Evolutionary conservation across 2,888 invertebrate species (phyloP).

Genomic region (Pheosia gnoma): DNA sequence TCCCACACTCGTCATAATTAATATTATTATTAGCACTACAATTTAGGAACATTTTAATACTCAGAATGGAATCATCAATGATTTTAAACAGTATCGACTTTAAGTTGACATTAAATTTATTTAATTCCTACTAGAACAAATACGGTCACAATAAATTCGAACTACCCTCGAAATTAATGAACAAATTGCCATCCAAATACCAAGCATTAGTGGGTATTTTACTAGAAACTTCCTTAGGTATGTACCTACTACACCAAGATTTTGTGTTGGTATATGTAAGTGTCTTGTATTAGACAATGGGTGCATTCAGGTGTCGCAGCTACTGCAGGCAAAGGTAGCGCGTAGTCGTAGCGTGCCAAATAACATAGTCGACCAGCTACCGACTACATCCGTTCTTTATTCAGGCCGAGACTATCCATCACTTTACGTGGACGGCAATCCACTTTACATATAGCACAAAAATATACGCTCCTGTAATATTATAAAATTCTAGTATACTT

Average conservation of each 20-base stretch:
- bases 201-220: not conserved
- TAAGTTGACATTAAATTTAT: too few species aligned
- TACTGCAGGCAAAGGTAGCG: constrained; percentile 37
- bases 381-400: constrained; percentile 59
- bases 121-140: too few species aligned
- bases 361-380: constrained; percentile 51
- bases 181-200: too few species aligned
- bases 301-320: constrained; percentile 36
- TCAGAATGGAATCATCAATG: too few species aligned
- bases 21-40: too few species aligned
- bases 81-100: too few species aligned
- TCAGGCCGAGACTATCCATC: constrained; percentile 61
- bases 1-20: too few species aligned
- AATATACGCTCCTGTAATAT: not conserved
- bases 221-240: not conserved
- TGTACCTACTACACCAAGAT: not conserved
- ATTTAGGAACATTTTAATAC: too few species aligned
- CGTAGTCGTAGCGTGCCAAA: constrained; percentile 43
- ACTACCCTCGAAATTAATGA: too few species aligned
- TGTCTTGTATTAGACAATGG: constrained; percentile 22
- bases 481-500: not conserved
- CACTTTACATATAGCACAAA: constrained; percentile 11
- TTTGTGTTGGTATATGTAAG: not conserved
- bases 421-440: constrained; percentile 41
- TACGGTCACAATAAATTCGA: too few species aligned